Conservation (phyloP, 2,797 vertebrate species). For the Pipistrellus nathusii region DNA sequence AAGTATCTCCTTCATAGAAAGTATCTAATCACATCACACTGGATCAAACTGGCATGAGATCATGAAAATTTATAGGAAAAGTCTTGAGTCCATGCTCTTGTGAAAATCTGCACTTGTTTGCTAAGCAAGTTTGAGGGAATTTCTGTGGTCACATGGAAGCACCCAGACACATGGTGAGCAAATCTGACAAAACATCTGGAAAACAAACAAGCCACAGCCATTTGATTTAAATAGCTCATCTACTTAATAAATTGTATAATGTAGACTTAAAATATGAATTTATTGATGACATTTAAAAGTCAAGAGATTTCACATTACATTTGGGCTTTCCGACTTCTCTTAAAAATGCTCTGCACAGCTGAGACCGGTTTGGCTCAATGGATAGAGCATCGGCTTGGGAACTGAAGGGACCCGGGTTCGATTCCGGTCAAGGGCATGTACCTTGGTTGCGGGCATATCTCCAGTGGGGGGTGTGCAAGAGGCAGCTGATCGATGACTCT, state of each 20-base stretch:
- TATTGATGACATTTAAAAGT: not conserved
- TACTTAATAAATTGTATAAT: not conserved
- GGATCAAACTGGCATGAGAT: not conserved
- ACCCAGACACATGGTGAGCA: constrained; percentile 88
- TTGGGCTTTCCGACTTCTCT: not conserved
- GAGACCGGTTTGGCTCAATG: no score
- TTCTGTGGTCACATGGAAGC: constrained; percentile 82
- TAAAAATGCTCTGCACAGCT: not conserved
- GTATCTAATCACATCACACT: not conserved
- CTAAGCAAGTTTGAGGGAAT: constrained; percentile 85
- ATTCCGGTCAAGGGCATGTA: no score
- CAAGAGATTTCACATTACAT: not conserved
- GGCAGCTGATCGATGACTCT: no score
- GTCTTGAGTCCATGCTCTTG: constrained; percentile 91
- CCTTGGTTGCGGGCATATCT: no score
- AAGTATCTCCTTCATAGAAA: not conserved
- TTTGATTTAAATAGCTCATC: not conserved
- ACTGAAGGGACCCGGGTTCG: no score
- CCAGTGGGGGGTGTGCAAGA: no score
- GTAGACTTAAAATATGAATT: not conserved
- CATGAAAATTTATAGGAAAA: not conserved
- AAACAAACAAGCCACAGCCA: constrained; percentile 34
- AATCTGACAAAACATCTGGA: constrained; percentile 87
- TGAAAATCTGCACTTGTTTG: constrained; percentile 89
- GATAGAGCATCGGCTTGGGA: no score